phyloP scores from a whole-genome alignment of 2,888 invertebrate species.

The Eilema caniola region DNA sequence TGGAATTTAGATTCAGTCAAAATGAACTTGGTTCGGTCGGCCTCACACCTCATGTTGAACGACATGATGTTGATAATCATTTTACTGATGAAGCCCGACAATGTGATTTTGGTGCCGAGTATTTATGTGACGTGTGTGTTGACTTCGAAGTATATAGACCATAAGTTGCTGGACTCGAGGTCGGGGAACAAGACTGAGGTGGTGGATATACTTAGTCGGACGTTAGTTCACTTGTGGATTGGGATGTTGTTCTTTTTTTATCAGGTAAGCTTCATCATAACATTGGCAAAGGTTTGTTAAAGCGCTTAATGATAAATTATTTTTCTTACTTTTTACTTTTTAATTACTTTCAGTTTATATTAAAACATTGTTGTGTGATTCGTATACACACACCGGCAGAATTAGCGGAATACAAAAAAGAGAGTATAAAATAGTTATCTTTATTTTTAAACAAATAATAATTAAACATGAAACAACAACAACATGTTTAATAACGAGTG shows the following conservation, averaged over 20 bases:
- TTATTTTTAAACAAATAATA: too few species aligned
- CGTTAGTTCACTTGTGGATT: slow-evolving; percentile 88
- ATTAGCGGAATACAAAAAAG: too few species aligned
- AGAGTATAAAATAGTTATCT: too few species aligned
- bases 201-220: slow-evolving; percentile 70
- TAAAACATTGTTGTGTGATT: too few species aligned
- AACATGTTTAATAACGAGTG: too few species aligned
- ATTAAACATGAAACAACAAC: too few species aligned
- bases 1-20: slow-evolving; percentile 79
- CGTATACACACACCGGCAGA: too few species aligned
- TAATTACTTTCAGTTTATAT: too few species aligned
- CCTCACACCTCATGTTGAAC: slow-evolving; percentile 77
- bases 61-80: slow-evolving; percentile 84
- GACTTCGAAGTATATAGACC: slow-evolving; percentile 86
- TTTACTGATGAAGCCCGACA: slow-evolving; percentile 91
- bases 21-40: slow-evolving; percentile 69
- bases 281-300: too few species aligned
- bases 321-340: too few species aligned
- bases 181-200: slow-evolving; percentile 74
- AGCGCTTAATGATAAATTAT: too few species aligned
- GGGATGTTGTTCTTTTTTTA: slow-evolving; percentile 94
- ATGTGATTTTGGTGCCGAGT: slow-evolving; percentile 89
- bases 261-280: slow-evolving; percentile 86
- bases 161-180: slow-evolving; percentile 84
- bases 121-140: slow-evolving; percentile 84